phyloP scores from a whole-genome alignment of 2,888 invertebrate species.

The Drosophila kanekoi region DNA sequence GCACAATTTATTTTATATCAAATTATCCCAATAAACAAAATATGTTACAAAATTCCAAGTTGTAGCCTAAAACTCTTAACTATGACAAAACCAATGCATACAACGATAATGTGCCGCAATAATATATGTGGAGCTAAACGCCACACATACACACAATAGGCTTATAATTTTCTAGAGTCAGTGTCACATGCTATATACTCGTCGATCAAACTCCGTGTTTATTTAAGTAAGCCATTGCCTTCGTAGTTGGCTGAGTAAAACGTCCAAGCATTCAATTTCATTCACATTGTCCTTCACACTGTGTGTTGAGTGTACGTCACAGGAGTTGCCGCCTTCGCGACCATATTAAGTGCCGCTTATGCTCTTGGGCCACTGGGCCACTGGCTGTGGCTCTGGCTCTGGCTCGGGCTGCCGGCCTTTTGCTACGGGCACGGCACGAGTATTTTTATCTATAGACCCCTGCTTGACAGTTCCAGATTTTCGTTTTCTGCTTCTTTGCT shows the following conservation, averaged over 20 bases:
- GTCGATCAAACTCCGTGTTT: conserved; percentile 3
- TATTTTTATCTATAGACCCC: conserved; percentile 68
- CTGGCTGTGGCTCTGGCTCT: conserved; percentile 32
- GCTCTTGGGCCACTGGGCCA: conserved; percentile 23
- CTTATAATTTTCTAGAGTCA: neutral
- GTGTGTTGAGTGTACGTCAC: conserved; percentile 12
- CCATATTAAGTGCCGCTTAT: conserved; percentile 59
- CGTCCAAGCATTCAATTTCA: conserved; percentile 65
- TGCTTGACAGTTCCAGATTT: conserved; percentile 68
- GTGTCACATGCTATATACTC: neutral
- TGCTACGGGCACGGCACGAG: conserved; percentile 26
- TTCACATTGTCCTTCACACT: conserved; percentile 73
- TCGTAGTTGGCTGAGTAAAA: conserved; percentile 27
- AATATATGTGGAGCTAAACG: no score
- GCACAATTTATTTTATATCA: no score
- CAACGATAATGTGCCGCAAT: no score
- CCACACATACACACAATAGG: no score
- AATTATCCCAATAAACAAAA: no score
- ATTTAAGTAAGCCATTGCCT: neutral
- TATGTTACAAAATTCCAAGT: no score
- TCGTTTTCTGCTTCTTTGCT: conserved; percentile 30
- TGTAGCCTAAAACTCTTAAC: no score
- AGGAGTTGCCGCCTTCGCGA: conserved; percentile 37
- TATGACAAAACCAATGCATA: no score
- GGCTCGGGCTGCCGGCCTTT: conserved; percentile 6